Conservation (phyloP, 1,140 invertebrate genomes). For the Micrasema minimum region DNA sequence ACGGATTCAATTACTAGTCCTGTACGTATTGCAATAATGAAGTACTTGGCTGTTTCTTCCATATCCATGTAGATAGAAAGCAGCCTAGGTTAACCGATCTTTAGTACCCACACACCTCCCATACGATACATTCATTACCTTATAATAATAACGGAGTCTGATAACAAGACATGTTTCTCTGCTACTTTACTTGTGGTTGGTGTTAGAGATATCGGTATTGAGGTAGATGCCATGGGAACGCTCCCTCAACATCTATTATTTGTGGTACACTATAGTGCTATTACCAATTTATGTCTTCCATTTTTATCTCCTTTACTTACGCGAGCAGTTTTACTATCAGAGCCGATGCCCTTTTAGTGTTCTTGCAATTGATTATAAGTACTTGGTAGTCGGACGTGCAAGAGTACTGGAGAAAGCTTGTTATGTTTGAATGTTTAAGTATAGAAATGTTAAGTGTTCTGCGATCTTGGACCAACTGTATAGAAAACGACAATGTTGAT, state of each 20-base stretch:
- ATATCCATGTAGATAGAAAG: background rate
- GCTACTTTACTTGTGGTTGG: constrained; percentile 11
- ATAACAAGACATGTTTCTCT: constrained; percentile 34
- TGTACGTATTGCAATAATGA: too few species aligned
- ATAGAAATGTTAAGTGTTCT: background rate
- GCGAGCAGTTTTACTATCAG: background rate
- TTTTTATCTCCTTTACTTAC: too few species aligned
- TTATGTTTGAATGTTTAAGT: background rate
- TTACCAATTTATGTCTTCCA: too few species aligned
- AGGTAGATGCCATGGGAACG: constrained; percentile 19
- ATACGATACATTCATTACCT: too few species aligned
- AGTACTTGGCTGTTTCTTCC: too few species aligned
- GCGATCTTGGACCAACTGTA: too few species aligned
- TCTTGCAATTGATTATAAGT: too few species aligned
- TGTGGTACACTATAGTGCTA: background rate
- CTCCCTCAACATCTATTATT: constrained; percentile 14
- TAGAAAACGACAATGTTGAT: too few species aligned
- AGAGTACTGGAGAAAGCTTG: too few species aligned
- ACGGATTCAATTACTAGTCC: too few species aligned
- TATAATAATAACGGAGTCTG: background rate
- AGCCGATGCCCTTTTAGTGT: background rate
- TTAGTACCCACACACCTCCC: background rate
- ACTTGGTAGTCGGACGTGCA: too few species aligned
- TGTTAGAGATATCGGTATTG: too few species aligned
- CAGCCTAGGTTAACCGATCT: constrained; percentile 29